A percentile compares a stretch with the other conserved stretches of the same genome.
phyloP scores from a whole-genome alignment of 2,888 invertebrate species.

The Apotomis betuletana region DNA sequence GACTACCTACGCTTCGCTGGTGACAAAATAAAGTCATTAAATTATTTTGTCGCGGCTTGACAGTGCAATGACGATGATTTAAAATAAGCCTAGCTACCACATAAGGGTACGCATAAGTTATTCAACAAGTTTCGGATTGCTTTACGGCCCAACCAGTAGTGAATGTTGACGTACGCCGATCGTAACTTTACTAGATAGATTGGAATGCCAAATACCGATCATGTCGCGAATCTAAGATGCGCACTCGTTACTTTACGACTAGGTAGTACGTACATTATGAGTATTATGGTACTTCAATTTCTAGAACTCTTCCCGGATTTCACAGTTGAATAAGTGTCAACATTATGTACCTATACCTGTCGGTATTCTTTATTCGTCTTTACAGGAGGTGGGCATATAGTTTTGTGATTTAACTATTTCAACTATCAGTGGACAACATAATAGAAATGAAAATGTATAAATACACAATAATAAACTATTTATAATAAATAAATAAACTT shows the following conservation, averaged over 20 bases:
- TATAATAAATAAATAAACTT: too few species aligned
- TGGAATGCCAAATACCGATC: conserved; percentile 29
- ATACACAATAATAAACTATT: too few species aligned
- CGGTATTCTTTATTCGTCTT: too few species aligned
- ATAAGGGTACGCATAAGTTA: conserved; percentile 50
- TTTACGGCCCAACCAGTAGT: conserved; percentile 46
- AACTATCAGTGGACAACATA: too few species aligned
- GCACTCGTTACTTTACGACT: neutral
- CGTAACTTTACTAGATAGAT: conserved; percentile 48
- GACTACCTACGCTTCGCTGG: conserved; percentile 66
- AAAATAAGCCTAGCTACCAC: conserved; percentile 54
- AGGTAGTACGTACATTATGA: neutral
- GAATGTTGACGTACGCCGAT: conserved; percentile 47
- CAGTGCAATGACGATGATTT: conserved; percentile 61
- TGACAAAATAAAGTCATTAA: conserved; percentile 63
- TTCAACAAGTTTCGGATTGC: conserved; percentile 35
- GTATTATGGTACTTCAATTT: neutral
- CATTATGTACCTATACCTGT: neutral
- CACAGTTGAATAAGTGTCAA: neutral
- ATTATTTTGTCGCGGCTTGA: conserved; percentile 62
- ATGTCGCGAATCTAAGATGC: conserved; percentile 7
- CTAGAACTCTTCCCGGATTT: neutral
- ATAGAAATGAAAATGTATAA: too few species aligned
- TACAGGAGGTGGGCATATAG: too few species aligned
- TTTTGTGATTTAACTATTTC: too few species aligned